Conservation (phyloP, 1,140 invertebrate genomes). For the Triops cancriformis region DNA sequence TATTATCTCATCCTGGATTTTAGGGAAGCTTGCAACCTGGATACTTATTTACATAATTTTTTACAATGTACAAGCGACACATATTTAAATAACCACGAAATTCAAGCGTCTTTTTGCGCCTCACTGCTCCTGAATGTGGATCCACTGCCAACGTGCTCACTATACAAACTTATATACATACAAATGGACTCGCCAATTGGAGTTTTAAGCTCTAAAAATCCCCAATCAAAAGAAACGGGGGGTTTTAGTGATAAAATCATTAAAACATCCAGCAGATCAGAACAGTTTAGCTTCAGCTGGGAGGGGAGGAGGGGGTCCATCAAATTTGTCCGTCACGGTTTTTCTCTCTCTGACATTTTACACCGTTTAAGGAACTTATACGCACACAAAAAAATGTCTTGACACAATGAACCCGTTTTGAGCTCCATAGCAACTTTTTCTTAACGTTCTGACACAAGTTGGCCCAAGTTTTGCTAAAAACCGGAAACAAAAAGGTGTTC, state of each 20-base stretch:
- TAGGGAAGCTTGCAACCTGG: background rate
- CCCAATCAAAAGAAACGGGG: background rate
- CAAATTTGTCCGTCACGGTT: background rate
- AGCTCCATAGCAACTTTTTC: background rate
- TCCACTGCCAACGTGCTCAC: background rate
- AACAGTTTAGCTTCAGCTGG: background rate
- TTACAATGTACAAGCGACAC: conserved; percentile 6
- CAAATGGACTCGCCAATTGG: background rate
- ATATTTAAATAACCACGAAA: background rate
- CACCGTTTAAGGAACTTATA: conserved; percentile 2
- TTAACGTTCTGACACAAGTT: background rate
- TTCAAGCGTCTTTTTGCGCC: background rate
- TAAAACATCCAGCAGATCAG: background rate
- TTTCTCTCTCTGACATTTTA: background rate
- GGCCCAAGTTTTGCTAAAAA: background rate
- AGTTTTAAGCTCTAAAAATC: background rate
- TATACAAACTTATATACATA: background rate
- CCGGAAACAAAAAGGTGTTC: background rate
- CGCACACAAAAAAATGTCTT: background rate
- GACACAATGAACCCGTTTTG: background rate
- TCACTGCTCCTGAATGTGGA: background rate
- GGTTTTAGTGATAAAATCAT: background rate
- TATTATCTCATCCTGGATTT: background rate
- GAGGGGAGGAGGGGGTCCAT: background rate
- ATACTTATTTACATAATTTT: background rate